Evolutionary conservation across 2,888 invertebrate species (phyloP).

Genomic region (Chrysina gloriosa): DNA sequence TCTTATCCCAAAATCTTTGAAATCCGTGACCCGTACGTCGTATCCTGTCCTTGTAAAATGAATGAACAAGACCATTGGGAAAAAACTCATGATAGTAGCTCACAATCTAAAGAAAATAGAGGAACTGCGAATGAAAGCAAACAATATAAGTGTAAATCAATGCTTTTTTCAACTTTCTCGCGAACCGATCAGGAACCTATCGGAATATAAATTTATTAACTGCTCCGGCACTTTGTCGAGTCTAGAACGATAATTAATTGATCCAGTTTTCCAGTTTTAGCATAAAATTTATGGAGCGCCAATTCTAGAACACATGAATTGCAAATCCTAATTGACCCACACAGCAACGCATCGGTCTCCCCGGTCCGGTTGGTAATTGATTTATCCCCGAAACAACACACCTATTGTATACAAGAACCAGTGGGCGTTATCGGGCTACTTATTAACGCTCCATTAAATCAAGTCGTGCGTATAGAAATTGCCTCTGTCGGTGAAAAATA

Average conservation of each 20-base stretch:
- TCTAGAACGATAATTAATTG: slow-evolving; percentile 59
- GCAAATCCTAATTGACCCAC: slow-evolving; percentile 56
- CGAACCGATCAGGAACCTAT: neutral
- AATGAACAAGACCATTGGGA: no score
- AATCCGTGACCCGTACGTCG: no score
- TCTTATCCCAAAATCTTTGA: no score
- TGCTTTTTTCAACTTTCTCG: no score
- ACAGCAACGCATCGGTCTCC: slow-evolving; percentile 55
- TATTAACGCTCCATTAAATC: slow-evolving; percentile 44
- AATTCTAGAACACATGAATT: slow-evolving; percentile 53
- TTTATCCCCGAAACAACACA: slow-evolving; percentile 58
- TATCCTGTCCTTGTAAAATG: no score
- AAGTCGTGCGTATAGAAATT: slow-evolving; percentile 28
- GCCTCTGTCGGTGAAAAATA: slow-evolving; percentile 16
- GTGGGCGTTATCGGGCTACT: slow-evolving; percentile 47
- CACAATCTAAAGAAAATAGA: no score
- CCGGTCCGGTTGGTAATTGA: slow-evolving; percentile 56
- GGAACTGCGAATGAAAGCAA: no score
- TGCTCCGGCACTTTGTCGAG: slow-evolving; percentile 57
- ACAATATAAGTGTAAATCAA: no score
- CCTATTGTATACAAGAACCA: slow-evolving; percentile 58
- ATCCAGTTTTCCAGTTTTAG: slow-evolving; percentile 56
- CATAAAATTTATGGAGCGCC: slow-evolving; percentile 58
- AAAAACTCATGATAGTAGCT: no score
- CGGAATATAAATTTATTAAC: slow-evolving; percentile 55